These are phyloP conservation scores for Drosophila jambulina DNA, from an alignment of 1,140 invertebrate genomes.

Conservation along the genomic window DNA sequence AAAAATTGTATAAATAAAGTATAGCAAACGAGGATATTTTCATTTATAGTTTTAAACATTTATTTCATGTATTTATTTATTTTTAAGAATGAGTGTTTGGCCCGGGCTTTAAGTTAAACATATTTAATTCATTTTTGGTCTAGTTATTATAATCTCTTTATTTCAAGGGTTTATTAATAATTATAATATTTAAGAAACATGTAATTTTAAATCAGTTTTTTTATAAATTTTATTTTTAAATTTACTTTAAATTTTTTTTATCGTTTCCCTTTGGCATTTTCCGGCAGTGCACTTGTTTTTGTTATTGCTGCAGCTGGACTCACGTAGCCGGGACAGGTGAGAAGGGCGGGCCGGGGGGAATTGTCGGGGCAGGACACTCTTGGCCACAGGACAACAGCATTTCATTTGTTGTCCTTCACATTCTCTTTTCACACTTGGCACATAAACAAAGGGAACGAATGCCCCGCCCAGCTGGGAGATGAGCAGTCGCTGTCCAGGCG, in stretches of 20 bases:
- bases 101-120: no score
- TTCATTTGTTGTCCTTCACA: slow-evolving; percentile 80
- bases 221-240: not conserved
- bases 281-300: not conserved
- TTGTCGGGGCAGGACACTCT: slow-evolving; percentile 22
- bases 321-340: slow-evolving; percentile 19
- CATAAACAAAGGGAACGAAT: slow-evolving; percentile 67
- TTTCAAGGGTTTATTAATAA: no score
- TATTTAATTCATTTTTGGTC: no score
- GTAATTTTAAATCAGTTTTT: not conserved
- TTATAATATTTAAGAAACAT: no score
- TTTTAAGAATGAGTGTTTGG: no score
- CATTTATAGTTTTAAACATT: not conserved
- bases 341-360: slow-evolving; percentile 1
- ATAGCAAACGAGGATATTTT: no score
- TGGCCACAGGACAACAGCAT: slow-evolving; percentile 61
- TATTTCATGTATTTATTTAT: not conserved
- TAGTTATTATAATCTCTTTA: no score
- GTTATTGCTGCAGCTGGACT: slow-evolving; percentile 15
- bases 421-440: slow-evolving; percentile 75
- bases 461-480: slow-evolving; percentile 24
- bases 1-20: not conserved
- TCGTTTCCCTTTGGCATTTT: not conserved
- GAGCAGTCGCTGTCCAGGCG: slow-evolving; percentile 30
- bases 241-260: not conserved